Conservation (phyloP, 2,888 invertebrate genomes). For the Clepsis dumicolana region DNA sequence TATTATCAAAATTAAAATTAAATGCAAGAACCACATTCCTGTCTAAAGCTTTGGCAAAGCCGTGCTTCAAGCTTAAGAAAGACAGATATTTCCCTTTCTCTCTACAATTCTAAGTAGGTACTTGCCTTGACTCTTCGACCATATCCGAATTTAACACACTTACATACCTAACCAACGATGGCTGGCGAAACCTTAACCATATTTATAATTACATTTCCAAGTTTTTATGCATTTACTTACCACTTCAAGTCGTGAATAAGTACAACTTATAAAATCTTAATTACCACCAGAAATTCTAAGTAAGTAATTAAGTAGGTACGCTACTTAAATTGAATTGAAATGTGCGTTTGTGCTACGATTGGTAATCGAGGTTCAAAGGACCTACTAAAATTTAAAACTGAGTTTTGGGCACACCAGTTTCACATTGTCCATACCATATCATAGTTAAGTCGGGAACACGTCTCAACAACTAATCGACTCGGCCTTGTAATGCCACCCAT, state of each 20-base stretch:
- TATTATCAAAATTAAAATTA: background rate
- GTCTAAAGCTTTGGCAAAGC: background rate
- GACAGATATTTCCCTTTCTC: background rate
- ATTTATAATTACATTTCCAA: background rate
- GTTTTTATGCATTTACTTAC: background rate
- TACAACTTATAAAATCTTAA: no score
- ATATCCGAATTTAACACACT: background rate
- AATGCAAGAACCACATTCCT: background rate
- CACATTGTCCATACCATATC: background rate
- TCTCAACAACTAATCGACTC: no score
- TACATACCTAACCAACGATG: background rate
- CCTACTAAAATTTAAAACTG: background rate
- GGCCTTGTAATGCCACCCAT: no score
- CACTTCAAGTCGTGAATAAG: no score
- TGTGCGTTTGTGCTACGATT: slow-evolving; percentile 13
- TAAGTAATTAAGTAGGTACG: background rate
- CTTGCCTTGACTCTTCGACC: background rate
- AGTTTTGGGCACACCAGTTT: background rate
- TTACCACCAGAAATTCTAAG: background rate
- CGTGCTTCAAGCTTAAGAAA: background rate
- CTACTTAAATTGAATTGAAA: slow-evolving; percentile 2
- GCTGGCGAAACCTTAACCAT: background rate
- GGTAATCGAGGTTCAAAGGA: background rate
- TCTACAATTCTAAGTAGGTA: background rate
- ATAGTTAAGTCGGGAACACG: background rate